Conservation (phyloP, 2,888 invertebrate species). For the Phyllotreta striolata region DNA sequence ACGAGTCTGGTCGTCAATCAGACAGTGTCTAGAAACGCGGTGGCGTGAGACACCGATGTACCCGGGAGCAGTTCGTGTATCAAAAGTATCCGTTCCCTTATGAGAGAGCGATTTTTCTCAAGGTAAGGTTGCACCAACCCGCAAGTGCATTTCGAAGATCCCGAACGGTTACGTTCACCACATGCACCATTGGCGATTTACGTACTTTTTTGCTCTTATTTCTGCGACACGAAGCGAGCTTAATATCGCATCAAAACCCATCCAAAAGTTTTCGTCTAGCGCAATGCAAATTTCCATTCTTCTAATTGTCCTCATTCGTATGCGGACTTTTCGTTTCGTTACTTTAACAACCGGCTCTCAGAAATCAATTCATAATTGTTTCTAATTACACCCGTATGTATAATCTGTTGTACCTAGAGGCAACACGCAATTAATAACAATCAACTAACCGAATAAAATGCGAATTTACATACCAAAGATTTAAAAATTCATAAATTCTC, state of each 20-base stretch:
- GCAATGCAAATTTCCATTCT: no score
- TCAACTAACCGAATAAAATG: no score
- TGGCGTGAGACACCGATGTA: slow-evolving; percentile 29
- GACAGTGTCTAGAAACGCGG: slow-evolving; percentile 16
- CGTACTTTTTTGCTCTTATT: slow-evolving; percentile 10
- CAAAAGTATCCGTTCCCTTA: slow-evolving; percentile 27
- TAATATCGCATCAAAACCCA: no score
- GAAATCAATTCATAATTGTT: no score
- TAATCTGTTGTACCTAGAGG: no score
- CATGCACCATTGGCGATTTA: slow-evolving; percentile 24
- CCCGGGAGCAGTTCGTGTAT: slow-evolving; percentile 29
- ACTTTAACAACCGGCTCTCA: no score
- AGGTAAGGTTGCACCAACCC: slow-evolving; percentile 21
- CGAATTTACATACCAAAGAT: slow-evolving; percentile 21
- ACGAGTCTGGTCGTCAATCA: slow-evolving; percentile 14
- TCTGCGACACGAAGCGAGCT: background rate
- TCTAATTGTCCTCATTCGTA: no score
- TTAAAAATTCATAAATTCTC: slow-evolving; percentile 14
- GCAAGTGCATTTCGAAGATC: slow-evolving; percentile 13
- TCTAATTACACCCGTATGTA: no score
- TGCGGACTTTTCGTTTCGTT: no score
- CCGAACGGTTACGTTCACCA: background rate
- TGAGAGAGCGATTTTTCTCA: slow-evolving; percentile 29
- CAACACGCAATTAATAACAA: no score
- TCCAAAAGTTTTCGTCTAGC: no score